Base-by-base conservation (phyloP, 1,140 invertebrate species). In the Eueides isabella region DNA sequence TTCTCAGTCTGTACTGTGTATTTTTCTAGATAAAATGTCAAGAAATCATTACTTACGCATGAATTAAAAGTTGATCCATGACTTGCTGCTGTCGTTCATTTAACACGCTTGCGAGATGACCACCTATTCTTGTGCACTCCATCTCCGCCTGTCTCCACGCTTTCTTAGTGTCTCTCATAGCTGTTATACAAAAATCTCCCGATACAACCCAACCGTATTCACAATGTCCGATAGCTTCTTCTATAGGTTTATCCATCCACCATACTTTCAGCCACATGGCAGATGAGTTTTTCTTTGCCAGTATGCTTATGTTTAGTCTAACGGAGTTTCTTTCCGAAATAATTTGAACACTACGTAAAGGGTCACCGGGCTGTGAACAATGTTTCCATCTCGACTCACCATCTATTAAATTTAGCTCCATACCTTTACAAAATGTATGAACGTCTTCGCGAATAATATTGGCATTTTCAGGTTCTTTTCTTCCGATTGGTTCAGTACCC, bases 61-160 rank as follows among this genome's bases (percentile, higher is more conserved):
- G 94, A 38, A 94, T 85, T 26, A 96, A 84, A 31, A 96, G 80
- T 78, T 94, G 93, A 83, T 96, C 94, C 66, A 96, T 86, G 14
- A 95, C 85, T 44, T 92, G 89, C 80, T 96, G 95, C 26, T 95
- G 94, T 14, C 94, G 85, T 35, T 95, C 94, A 81, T 94, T 95
- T 9, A 94, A 88, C 2, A 97, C 90, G 73, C 95, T 95, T 0
- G 94, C 95, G 11, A 97, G 92, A 88, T 96, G 95, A 19, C 96
- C 96, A 2, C 95, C 95, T 67, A 92, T 88, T 55, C 89, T 87
- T 9, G 90, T 86, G 77, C 96, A 97, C 76, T 96, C 94, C 11
- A 93, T 89, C 79, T 96, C 95, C 0, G 95, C 96, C 44, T 95
- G 94, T 2, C 88, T 82, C 96, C 96, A 97, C 0, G 94, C 83